phyloP scores from a whole-genome alignment of 2,888 invertebrate genomes.

The Aspidiotus destructor region DNA sequence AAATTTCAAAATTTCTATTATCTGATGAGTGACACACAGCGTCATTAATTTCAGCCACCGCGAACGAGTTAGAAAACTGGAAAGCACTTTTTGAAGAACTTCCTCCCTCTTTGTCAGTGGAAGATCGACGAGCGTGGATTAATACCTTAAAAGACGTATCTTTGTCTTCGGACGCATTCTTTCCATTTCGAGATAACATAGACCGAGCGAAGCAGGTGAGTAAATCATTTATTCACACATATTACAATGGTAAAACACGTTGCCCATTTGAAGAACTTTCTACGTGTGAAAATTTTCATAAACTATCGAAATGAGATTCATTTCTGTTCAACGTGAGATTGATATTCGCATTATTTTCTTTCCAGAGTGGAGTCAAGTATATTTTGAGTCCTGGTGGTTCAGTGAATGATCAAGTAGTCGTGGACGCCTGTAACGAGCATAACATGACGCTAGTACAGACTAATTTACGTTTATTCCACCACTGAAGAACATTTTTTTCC shows the following conservation, averaged over 20 bases:
- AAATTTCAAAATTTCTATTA: background rate
- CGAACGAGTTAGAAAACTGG: conserved; percentile 45
- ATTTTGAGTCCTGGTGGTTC: conserved; percentile 92
- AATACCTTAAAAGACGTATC: conserved; percentile 64
- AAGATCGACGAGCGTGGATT: conserved; percentile 60
- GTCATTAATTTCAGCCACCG: background rate
- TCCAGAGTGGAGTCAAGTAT: conserved; percentile 85
- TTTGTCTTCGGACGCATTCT: conserved; percentile 93
- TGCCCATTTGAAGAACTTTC: too few species aligned
- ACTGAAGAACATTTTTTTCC: conserved; percentile 47
- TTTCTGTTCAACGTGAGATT: too few species aligned
- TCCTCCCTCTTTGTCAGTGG: conserved; percentile 59
- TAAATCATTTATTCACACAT: too few species aligned
- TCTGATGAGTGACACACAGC: background rate
- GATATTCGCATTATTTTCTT: conserved; percentile 35
- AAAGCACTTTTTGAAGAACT: conserved; percentile 61
- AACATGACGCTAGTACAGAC: conserved; percentile 80
- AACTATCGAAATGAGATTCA: too few species aligned
- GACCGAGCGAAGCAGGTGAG: conserved; percentile 78
- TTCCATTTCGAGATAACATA: conserved; percentile 95
- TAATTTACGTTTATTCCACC: conserved; percentile 85
- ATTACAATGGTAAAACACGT: too few species aligned
- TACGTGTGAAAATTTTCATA: too few species aligned
- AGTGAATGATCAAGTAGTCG: conserved; percentile 80
- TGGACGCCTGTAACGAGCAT: conserved; percentile 85